phyloP scores from a whole-genome alignment of 2,797 vertebrate genomes.

The Chrosomus eos region DNA sequence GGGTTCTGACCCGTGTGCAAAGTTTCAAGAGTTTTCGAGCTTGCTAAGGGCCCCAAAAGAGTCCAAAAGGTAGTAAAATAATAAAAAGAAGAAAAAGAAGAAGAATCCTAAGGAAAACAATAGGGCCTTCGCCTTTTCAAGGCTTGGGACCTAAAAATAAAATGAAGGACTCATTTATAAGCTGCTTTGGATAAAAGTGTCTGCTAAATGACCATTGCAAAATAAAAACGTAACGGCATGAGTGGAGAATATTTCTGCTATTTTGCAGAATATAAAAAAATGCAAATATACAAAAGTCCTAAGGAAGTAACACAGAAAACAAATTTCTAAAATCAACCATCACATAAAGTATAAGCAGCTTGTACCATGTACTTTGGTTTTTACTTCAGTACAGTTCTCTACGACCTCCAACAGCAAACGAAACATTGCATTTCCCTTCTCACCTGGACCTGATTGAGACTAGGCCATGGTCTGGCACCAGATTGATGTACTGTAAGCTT shows the following conservation, averaged over 20 bases:
- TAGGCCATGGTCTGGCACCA: constrained; percentile 53
- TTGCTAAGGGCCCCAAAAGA: too few relatives aligned
- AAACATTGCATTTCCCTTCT: constrained; percentile 57
- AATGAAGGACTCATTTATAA: neutral
- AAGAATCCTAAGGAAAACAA: too few relatives aligned
- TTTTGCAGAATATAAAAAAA: neutral
- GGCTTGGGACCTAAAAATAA: neutral
- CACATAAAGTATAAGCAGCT: neutral
- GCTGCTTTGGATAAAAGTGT: neutral
- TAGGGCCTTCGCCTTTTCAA: too few relatives aligned
- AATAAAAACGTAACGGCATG: neutral
- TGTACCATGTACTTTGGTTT: neutral
- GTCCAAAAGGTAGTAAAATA: too few relatives aligned
- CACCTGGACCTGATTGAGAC: constrained; percentile 58
- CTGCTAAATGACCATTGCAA: neutral
- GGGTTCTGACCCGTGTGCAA: too few relatives aligned
- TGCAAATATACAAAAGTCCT: neutral
- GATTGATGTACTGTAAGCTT: constrained; percentile 65
- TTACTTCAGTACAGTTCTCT: constrained; percentile 16
- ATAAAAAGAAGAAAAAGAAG: too few relatives aligned
- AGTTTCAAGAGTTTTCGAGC: too few relatives aligned
- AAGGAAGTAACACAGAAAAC: neutral
- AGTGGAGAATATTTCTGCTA: neutral
- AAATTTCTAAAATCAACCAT: neutral
- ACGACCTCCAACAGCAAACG: constrained; percentile 41